Conservation (phyloP, 2,797 vertebrate genomes). For the Nannoperca australis region DNA sequence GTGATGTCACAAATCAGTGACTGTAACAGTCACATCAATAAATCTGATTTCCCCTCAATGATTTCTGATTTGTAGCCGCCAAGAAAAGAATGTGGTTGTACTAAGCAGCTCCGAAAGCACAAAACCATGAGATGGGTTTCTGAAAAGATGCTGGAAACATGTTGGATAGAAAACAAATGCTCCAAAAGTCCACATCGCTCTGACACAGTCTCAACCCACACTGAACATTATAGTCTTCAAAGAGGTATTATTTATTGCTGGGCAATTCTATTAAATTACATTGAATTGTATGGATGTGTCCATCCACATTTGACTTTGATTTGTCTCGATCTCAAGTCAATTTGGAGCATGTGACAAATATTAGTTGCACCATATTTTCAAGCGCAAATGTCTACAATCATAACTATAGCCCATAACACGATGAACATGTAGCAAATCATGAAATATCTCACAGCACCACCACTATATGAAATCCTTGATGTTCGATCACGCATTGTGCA, state of each 20-base stretch:
- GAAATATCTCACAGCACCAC: neutral
- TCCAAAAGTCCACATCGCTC: neutral
- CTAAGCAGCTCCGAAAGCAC: neutral
- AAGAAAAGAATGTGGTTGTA: neutral
- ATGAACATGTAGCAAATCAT: neutral
- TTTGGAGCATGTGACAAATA: neutral
- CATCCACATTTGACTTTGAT: neutral
- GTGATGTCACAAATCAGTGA: neutral
- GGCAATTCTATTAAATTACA: no score
- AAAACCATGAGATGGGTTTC: no score
- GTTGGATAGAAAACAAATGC: neutral
- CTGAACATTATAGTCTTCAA: neutral
- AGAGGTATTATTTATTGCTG: neutral
- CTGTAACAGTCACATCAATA: neutral
- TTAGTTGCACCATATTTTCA: neutral
- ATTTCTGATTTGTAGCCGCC: neutral
- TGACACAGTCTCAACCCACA: neutral
- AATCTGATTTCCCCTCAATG: neutral
- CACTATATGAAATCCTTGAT: constrained; percentile 8
- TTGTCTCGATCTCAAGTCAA: neutral
- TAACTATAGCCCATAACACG: neutral
- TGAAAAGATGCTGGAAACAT: neutral
- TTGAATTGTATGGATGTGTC: neutral
- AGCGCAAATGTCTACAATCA: neutral
- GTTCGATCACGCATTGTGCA: constrained; percentile 37